phyloP scores from a whole-genome alignment of 2,113 vertebrate genomes.

The Ciconia boyciana region DNA sequence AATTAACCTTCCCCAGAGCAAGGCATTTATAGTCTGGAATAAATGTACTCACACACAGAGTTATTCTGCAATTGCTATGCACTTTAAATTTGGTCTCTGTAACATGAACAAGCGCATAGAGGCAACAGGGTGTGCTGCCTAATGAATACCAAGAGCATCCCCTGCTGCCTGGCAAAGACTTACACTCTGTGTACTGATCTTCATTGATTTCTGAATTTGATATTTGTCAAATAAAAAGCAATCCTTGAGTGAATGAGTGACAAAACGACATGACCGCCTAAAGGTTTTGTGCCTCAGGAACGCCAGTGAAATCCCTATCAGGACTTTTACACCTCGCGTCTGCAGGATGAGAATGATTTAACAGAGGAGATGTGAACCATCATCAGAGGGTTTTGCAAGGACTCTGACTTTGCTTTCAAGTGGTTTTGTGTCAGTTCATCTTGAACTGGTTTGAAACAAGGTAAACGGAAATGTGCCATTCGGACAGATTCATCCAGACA shows the following conservation, averaged over 20 bases:
- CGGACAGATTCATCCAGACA: not conserved
- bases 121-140: not conserved
- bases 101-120: rapidly evolving
- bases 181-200: not conserved
- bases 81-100: not conserved
- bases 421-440: not conserved
- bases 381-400: not conserved
- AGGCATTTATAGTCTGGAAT: not conserved
- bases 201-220: not conserved
- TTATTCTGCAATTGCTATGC: not conserved
- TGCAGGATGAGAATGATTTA: not conserved
- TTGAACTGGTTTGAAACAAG: not conserved
- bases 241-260: not conserved
- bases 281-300: not conserved
- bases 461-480: not conserved
- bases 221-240: not conserved
- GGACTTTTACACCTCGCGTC: not conserved
- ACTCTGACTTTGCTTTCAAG: not conserved
- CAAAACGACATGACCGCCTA: rapidly evolving
- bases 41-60: not conserved
- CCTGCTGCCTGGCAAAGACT: not conserved
- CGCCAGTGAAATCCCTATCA: not conserved
- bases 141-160: not conserved
- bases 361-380: not conserved
- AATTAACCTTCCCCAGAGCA: not conserved